phyloP scores from a whole-genome alignment of 2,888 invertebrate species.

The Patella ulyssiponensis region DNA sequence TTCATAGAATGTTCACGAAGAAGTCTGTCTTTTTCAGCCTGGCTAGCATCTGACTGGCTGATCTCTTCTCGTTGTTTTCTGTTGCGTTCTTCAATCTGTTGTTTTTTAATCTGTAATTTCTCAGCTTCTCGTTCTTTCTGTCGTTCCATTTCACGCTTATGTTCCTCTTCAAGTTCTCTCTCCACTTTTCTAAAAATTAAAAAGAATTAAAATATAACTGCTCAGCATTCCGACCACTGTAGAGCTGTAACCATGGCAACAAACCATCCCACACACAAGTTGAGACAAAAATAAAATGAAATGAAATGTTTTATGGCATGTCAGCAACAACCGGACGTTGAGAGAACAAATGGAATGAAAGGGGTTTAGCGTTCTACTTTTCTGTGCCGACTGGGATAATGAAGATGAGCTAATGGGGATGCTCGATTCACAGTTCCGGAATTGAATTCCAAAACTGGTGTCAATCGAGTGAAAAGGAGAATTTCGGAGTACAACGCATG shows the following conservation, averaged over 20 bases:
- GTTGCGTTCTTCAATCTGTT: slow-evolving; percentile 59
- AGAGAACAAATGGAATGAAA: background rate
- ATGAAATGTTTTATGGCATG: no score
- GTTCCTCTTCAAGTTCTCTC: slow-evolving; percentile 59
- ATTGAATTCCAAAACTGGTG: no score
- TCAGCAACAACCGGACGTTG: background rate
- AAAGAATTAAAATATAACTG: background rate
- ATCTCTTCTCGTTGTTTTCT: slow-evolving; percentile 59
- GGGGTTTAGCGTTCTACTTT: background rate
- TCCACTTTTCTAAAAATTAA: slow-evolving; percentile 54
- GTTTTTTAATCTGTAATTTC: slow-evolving; percentile 51
- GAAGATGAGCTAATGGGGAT: background rate
- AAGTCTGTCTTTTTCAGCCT: slow-evolving; percentile 59
- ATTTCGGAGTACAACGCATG: no score
- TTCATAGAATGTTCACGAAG: slow-evolving; percentile 61
- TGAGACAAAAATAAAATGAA: no score
- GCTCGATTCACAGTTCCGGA: no score
- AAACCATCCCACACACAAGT: no score
- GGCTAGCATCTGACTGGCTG: slow-evolving; percentile 46
- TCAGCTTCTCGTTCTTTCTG: slow-evolving; percentile 59
- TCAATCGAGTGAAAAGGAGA: no score
- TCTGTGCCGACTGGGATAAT: background rate
- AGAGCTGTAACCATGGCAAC: no score
- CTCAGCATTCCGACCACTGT: background rate
- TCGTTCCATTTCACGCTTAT: slow-evolving; percentile 56